Percentiles rank a stretch among this genome's conserved stretches.
phyloP scores from a whole-genome alignment of 2,113 vertebrate species.

The Euleptes europaea region DNA sequence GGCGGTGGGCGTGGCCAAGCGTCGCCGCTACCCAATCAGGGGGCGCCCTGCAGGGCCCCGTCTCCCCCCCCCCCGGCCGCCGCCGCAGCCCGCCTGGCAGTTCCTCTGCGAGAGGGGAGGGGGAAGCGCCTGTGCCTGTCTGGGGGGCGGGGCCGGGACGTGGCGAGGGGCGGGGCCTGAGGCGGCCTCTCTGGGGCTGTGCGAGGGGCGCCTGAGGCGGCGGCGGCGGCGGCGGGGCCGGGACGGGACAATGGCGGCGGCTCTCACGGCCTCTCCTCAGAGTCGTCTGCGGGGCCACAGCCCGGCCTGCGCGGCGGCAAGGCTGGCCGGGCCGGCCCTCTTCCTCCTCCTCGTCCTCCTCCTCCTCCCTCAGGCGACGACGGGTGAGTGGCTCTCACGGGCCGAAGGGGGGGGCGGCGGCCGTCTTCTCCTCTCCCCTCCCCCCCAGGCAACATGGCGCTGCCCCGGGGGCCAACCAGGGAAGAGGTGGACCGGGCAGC shows the following conservation, averaged over 20 bases:
- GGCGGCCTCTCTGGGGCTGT: neutral
- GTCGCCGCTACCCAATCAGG: neutral
- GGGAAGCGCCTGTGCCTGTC: neutral
- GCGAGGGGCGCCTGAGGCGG: neutral
- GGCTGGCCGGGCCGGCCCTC: neutral
- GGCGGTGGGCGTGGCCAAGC: neutral
- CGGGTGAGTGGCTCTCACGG: neutral
- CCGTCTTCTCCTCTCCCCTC: no score
- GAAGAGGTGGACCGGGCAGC: neutral
- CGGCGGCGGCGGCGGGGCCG: neutral
- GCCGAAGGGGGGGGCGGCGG: neutral
- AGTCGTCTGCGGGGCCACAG: neutral
- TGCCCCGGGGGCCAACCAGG: neutral
- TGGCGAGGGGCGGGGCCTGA: neutral
- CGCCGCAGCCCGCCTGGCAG: no score
- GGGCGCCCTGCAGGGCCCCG: no score
- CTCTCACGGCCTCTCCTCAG: neutral
- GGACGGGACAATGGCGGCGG: neutral
- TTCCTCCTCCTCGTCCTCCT: neutral
- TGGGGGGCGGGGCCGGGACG: neutral
- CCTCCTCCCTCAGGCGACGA: neutral
- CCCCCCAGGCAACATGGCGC: neutral
- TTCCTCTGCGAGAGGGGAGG: neutral
- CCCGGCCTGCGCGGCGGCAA: neutral
- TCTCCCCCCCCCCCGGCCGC: no score